These are phyloP conservation scores for Amphiprion clarkii DNA, from an alignment of 2,797 vertebrate genomes.

Conservation along the genomic window DNA sequence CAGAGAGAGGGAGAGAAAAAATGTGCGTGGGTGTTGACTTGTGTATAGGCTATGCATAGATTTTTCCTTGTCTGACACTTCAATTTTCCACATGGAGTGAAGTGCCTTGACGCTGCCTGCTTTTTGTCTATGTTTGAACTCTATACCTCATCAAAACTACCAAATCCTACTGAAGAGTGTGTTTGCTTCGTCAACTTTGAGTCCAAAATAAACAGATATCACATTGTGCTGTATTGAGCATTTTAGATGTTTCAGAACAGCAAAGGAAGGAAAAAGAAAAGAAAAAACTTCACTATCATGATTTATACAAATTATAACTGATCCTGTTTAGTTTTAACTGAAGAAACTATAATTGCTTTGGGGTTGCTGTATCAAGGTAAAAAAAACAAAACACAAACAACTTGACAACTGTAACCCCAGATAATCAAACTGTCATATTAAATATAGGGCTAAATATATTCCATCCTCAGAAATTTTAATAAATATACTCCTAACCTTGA, in stretches of 20 bases:
- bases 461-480: neutral
- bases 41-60: constrained; percentile 82
- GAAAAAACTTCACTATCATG: neutral
- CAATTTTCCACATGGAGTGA: constrained; percentile 72
- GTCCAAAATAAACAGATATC: constrained; percentile 35
- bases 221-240: neutral
- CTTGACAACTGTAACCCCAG: constrained; percentile 24
- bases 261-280: neutral
- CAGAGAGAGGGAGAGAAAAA: constrained; percentile 55
- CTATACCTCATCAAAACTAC: constrained; percentile 38
- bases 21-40: constrained; percentile 78
- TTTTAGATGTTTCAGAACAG: neutral
- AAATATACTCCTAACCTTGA: neutral
- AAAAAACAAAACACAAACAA: too few species aligned
- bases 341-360: neutral
- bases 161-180: constrained; percentile 38
- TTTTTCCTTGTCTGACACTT: constrained; percentile 82
- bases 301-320: neutral
- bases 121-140: constrained; percentile 68
- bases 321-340: neutral
- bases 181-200: constrained; percentile 28
- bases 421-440: constrained; percentile 31
- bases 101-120: constrained; percentile 61
- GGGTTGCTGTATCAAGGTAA: constrained; percentile 31
- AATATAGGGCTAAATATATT: constrained; percentile 20